phyloP scores from a whole-genome alignment of 2,888 invertebrate species.

The Drosophila colorata region DNA sequence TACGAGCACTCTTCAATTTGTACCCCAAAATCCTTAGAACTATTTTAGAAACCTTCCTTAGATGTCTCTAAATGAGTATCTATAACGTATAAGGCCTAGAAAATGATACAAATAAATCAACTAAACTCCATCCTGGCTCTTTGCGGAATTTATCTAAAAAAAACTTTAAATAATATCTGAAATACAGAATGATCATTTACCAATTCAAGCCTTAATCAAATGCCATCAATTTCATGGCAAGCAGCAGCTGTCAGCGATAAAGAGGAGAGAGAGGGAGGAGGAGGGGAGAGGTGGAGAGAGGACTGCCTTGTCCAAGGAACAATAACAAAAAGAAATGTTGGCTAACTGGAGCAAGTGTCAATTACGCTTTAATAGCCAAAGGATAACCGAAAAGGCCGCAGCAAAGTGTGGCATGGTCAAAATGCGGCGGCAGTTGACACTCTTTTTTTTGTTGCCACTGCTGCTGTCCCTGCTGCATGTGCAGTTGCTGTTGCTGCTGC shows the following conservation, averaged over 20 bases:
- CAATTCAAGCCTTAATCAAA: constrained; percentile 5
- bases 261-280: neutral
- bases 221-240: constrained; percentile 24
- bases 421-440: constrained; percentile 39
- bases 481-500: constrained; percentile 24
- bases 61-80: neutral
- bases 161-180: neutral
- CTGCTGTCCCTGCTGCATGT: constrained; percentile 15
- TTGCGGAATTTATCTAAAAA: neutral
- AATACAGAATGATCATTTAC: neutral
- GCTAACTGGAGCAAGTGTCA: constrained; percentile 70
- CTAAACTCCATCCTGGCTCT: no score
- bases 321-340: constrained; percentile 31
- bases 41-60: no score
- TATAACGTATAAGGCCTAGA: neutral
- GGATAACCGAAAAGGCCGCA: constrained; percentile 79
- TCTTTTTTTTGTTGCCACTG: constrained; percentile 25
- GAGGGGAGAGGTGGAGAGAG: neutral
- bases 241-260: constrained; percentile 8
- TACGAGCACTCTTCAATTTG: no score
- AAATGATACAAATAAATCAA: no score
- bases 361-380: constrained; percentile 78
- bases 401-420: constrained; percentile 75
- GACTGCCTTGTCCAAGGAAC: constrained; percentile 13
- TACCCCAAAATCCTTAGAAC: no score